Percentiles rank a stretch among this genome's conserved stretches.
These are phyloP conservation scores for Distichodus sexfasciatus DNA, from an alignment of 2,797 vertebrate genomes.

Conservation along the genomic window DNA sequence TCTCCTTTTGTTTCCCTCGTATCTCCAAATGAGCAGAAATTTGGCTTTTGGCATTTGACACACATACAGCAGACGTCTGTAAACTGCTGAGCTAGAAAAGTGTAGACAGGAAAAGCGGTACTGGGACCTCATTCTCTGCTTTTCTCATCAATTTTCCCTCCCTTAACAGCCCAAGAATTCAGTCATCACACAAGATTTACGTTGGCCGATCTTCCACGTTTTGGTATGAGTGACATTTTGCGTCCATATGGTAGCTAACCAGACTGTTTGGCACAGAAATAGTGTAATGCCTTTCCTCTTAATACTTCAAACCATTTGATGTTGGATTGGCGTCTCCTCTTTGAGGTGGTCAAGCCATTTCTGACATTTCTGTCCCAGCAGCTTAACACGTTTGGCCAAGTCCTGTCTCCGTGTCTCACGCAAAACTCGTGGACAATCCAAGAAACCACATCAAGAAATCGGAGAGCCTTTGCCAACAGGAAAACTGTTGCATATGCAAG, in stretches of 20 bases:
- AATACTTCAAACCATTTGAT: not conserved
- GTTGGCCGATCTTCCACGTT: not conserved
- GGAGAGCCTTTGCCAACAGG: not conserved
- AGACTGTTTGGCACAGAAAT: not conserved
- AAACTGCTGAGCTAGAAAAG: not conserved
- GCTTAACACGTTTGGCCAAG: not conserved
- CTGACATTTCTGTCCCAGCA: constrained; percentile 1
- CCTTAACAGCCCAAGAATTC: not conserved
- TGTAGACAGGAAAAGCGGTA: not conserved
- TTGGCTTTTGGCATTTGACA: not conserved
- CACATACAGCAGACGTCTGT: not conserved
- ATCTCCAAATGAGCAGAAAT: not conserved
- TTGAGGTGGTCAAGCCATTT: constrained; percentile 7
- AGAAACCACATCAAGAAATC: constrained; percentile 4
- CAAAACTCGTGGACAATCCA: not conserved
- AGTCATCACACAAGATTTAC: not conserved
- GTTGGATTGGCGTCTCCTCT: not conserved
- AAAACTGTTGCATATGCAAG: not conserved
- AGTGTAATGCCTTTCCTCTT: not conserved
- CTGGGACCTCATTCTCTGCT: not conserved
- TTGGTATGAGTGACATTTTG: not conserved
- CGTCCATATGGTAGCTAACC: not conserved
- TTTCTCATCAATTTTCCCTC: not conserved
- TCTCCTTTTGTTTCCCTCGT: too few species aligned
- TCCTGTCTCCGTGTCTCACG: not conserved